Evolutionary conservation across 2,797 vertebrate genomes (phyloP).

Genomic region (Hylomyscus alleni): DNA sequence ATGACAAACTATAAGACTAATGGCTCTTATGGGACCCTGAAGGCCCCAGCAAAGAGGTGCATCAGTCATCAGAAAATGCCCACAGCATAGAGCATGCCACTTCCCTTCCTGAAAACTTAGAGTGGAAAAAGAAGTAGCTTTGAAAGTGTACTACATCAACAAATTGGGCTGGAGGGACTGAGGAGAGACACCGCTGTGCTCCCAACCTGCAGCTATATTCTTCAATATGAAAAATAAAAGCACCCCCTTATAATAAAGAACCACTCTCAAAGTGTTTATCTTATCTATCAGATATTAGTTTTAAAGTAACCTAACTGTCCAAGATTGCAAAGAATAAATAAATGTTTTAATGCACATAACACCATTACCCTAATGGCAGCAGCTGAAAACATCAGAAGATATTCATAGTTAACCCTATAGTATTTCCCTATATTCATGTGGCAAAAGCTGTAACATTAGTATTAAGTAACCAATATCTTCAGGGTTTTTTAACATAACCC

Average conservation of each 20-base stretch:
- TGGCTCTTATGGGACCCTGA: neutral
- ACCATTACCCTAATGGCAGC: neutral
- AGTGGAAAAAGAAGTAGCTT: neutral
- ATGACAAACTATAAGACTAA: neutral
- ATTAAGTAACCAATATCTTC: slow-evolving; percentile 29
- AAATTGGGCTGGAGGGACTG: neutral
- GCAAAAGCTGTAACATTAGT: neutral
- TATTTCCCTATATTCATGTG: neutral
- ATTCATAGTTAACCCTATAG: neutral
- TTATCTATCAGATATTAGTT: neutral
- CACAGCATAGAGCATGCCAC: neutral
- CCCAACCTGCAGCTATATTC: neutral
- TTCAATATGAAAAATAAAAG: neutral
- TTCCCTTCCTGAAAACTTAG: slow-evolving; percentile 13
- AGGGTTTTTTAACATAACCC: neutral
- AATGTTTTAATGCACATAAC: neutral
- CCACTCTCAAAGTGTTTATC: neutral
- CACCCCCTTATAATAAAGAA: neutral
- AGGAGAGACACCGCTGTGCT: neutral
- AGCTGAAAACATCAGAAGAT: slow-evolving; percentile 10
- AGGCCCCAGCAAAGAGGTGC: neutral
- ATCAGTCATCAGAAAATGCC: neutral
- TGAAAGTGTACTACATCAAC: neutral
- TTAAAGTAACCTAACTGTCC: slow-evolving; percentile 9
- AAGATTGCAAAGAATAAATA: slow-evolving; percentile 2